A percentile compares a stretch with the other conserved stretches of the same genome.
phyloP scores from a whole-genome alignment of 1,140 invertebrate genomes.

The Aphidius gifuensis region DNA sequence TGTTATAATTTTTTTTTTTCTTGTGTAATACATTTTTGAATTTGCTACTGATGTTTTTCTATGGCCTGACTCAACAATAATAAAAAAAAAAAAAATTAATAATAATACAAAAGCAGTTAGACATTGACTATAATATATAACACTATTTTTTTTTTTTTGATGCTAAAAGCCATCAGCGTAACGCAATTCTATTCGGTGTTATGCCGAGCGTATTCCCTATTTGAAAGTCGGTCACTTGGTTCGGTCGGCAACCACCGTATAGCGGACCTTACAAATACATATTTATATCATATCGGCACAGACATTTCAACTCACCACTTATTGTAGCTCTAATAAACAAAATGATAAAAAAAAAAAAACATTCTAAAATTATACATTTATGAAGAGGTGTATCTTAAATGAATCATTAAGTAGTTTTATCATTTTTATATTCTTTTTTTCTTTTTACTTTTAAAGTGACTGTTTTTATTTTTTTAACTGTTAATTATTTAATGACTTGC shows the following conservation, averaged over 20 bases:
- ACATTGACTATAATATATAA: too few relatives aligned
- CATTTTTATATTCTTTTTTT: conserved; percentile 3
- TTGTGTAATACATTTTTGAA: too few relatives aligned
- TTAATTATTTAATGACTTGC: too few relatives aligned
- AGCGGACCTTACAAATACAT: conserved; percentile 4
- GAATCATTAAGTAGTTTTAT: conserved; percentile 1
- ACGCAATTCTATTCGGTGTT: conserved; percentile 12
- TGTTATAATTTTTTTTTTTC: too few relatives aligned
- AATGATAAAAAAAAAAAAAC: too few relatives aligned
- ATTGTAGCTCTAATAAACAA: neutral
- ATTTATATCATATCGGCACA: neutral
- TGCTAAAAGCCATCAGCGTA: conserved; percentile 5
- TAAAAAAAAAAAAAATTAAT: too few relatives aligned
- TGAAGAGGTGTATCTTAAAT: too few relatives aligned
- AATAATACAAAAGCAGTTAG: too few relatives aligned
- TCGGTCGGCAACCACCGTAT: conserved; percentile 19
- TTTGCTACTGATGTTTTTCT: too few relatives aligned
- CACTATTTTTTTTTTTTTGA: neutral
- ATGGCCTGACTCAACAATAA: too few relatives aligned
- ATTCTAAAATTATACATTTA: too few relatives aligned
- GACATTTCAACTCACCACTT: neutral
- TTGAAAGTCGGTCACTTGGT: conserved; percentile 22
- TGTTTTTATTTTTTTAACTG: neutral
- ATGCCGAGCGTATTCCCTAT: conserved; percentile 14
- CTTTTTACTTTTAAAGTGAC: neutral